Evolutionary conservation across 2,888 invertebrate genomes (phyloP), one percentile per base, ranked within the genome.

Genomic region (Cepaea hortensis): DNA sequence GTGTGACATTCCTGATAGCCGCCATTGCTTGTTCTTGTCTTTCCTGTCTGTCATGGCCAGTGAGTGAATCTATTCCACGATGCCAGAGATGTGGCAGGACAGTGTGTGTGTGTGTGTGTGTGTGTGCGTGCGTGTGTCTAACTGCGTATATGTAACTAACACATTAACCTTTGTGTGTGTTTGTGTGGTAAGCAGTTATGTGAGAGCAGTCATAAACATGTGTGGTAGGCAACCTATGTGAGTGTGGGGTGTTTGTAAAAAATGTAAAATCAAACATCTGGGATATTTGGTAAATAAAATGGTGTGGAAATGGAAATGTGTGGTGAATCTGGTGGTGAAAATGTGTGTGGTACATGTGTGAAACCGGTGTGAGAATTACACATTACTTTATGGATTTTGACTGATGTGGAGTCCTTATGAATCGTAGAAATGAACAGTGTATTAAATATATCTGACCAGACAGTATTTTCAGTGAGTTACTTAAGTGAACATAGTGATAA

Each of bases 1-100:
- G 11, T 55, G 68, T 75, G 75, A 75, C 75, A 75, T 75, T 75
- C 75, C 75, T 75, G 75, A 7, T 75, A 46, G 11, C 48, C 5
- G 13, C 13, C 3, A 15, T 75, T 46, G 13, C 7, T 48, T 48
- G 5, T 75, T 75, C 15, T 48, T 46, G 35, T 75, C 46, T 46
- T 48, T 13, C 48, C 46, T 48, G 3, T 75, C 46, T 23, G 13
- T 48, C 20, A 48, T 48, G 46, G 46, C 75, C 75, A 75, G 75
- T 48, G 75, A 48, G 48, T 75, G 75, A 75, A 75, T 48, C 75
- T 48, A 35, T 35, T 73, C 73, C 35, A n/a, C 6, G 6, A 73
- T 73, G 11, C 13, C 13, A n/a, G 13, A 73, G 55, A 9, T 55
- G 72, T 72, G 72, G 6, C 11, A 72, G 23, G 35, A 72, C 7